These are phyloP conservation scores for Pterostichus niger DNA, from an alignment of 2,888 invertebrate species.

Conservation along the genomic window DNA sequence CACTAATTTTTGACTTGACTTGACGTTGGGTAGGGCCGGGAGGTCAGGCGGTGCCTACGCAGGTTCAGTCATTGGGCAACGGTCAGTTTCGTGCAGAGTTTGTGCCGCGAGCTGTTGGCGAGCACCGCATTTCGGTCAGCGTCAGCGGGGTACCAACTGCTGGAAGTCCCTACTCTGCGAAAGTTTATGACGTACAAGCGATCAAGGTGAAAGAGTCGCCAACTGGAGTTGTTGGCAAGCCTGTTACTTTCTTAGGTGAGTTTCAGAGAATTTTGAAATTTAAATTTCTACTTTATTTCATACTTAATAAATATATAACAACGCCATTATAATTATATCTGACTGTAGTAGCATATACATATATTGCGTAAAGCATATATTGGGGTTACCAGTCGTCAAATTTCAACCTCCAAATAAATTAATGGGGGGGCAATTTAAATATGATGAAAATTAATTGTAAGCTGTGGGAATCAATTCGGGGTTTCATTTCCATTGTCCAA, in stretches of 20 bases:
- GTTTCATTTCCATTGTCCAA: too few relatives aligned
- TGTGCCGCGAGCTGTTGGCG: slow-evolving; percentile 93
- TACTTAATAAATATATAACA: too few relatives aligned
- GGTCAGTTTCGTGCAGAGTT: slow-evolving; percentile 94
- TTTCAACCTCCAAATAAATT: too few relatives aligned
- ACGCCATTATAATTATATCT: too few relatives aligned
- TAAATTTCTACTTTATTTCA: too few relatives aligned
- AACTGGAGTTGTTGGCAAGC: slow-evolving; percentile 92
- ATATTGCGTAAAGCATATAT: too few relatives aligned
- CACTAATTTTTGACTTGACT: slow-evolving; percentile 66
- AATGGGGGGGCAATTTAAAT: too few relatives aligned
- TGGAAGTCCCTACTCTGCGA: slow-evolving; percentile 96
- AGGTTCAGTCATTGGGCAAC: slow-evolving; percentile 90
- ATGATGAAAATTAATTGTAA: too few relatives aligned
- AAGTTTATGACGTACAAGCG: slow-evolving; percentile 96
- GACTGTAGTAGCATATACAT: too few relatives aligned
- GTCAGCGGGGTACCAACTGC: slow-evolving; percentile 90
- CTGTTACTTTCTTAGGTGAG: slow-evolving; percentile 93
- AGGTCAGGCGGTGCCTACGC: slow-evolving; percentile 93
- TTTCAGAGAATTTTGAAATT: too few relatives aligned
- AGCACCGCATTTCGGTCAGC: slow-evolving; percentile 93
- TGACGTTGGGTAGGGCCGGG: slow-evolving; percentile 86
- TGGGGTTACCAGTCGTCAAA: too few relatives aligned
- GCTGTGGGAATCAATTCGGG: too few relatives aligned
- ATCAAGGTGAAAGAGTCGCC: slow-evolving; percentile 96